Percentiles rank a stretch among this genome's conserved stretches.
phyloP scores from a whole-genome alignment of 1,140 invertebrate genomes.

The Sycobia sp. region DNA sequence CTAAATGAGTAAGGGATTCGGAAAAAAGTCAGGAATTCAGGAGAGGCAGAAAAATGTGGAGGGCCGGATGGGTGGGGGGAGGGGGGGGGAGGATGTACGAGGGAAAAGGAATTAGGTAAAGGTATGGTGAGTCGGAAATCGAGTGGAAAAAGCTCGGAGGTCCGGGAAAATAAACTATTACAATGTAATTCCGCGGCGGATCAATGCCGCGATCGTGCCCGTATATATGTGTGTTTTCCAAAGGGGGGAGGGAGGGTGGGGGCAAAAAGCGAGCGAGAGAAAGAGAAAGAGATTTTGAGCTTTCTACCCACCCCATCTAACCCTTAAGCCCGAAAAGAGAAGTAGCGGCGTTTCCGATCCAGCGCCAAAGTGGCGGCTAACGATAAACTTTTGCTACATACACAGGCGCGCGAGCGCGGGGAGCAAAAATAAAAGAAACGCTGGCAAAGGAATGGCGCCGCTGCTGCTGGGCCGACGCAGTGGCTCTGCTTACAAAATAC shows the following conservation, averaged over 20 bases:
- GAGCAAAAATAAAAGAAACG: slow-evolving; percentile 10
- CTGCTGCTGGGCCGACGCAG: too few species aligned
- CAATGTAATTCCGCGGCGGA: too few species aligned
- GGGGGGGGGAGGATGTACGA: neutral
- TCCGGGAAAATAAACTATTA: too few species aligned
- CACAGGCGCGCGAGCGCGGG: neutral
- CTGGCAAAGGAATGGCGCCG: neutral
- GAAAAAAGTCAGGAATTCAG: too few species aligned
- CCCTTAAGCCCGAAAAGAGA: too few species aligned
- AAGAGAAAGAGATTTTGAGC: slow-evolving; percentile 13
- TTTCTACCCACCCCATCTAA: neutral
- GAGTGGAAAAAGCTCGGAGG: too few species aligned
- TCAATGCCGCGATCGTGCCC: too few species aligned
- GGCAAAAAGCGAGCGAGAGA: slow-evolving; percentile 5
- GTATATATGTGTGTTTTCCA: too few species aligned
- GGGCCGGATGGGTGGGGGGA: too few species aligned
- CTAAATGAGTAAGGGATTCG: too few species aligned
- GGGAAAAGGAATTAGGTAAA: neutral
- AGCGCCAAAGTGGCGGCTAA: neutral
- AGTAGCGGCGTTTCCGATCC: slow-evolving; percentile 19
- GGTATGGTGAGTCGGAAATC: neutral
- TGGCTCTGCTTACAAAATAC: slow-evolving; percentile 11
- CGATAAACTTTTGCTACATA: slow-evolving; percentile 30
- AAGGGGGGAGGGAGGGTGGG: neutral
- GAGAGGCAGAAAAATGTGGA: too few species aligned